Evolutionary conservation across 2,797 vertebrate species (phyloP).

Genomic region (Scyliorhinus canicula): DNA sequence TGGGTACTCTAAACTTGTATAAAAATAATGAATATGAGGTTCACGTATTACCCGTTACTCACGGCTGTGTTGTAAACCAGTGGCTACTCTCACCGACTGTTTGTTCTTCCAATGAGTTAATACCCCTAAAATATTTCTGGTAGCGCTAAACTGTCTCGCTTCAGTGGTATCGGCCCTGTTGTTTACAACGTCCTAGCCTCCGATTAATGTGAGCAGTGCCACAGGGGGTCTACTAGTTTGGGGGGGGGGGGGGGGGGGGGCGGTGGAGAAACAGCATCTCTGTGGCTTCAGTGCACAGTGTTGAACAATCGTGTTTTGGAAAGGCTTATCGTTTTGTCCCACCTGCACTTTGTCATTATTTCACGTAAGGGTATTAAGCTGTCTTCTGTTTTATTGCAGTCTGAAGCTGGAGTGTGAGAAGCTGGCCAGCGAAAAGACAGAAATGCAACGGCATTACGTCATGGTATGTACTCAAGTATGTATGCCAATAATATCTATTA

Average conservation of each 20-base stretch:
- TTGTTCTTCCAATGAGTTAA: not conserved
- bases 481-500: conserved; percentile 32
- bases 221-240: not conserved
- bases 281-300: not conserved
- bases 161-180: no score
- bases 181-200: no score
- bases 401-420: conserved; percentile 76
- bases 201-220: not conserved
- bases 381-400: conserved; percentile 48
- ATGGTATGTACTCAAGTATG: conserved; percentile 55
- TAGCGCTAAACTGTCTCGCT: not conserved
- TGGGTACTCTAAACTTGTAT: no score
- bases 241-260: no score
- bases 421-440: conserved; percentile 70
- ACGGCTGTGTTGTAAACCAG: not conserved
- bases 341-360: not conserved
- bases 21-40: no score
- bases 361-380: conserved; percentile 16
- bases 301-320: not conserved
- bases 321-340: no score
- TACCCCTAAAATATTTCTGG: not conserved
- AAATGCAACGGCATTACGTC: conserved; percentile 76
- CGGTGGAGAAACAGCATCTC: no score
- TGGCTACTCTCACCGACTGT: not conserved
- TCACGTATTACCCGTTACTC: no score